Evolutionary conservation across 2,888 invertebrate species (phyloP).

Genomic region (Spodoptera exigua): DNA sequence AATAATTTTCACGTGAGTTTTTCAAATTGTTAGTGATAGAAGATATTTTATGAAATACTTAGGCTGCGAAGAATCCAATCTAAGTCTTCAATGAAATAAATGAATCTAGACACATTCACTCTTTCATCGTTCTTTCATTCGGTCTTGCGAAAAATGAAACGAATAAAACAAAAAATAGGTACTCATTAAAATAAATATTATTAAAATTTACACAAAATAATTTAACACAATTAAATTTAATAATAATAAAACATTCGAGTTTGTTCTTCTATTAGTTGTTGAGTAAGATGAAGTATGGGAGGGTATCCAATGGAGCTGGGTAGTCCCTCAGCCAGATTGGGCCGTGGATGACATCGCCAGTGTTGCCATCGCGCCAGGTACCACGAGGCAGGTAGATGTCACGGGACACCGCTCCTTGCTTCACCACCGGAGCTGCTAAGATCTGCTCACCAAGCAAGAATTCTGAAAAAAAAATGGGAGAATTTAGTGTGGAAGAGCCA

Average conservation of each 20-base stretch:
- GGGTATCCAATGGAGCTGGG: slow-evolving; percentile 89
- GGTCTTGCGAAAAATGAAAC: no score
- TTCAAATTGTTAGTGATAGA: no score
- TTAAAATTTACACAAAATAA: background rate
- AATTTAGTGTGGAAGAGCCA: no score
- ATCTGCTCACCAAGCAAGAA: slow-evolving; percentile 92
- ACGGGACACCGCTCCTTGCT: slow-evolving; percentile 88
- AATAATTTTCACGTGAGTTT: no score
- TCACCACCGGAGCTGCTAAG: slow-evolving; percentile 92
- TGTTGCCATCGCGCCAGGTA: slow-evolving; percentile 90
- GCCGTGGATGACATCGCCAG: slow-evolving; percentile 80
- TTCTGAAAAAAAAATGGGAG: slow-evolving; percentile 80
- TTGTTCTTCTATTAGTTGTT: slow-evolving; percentile 59
- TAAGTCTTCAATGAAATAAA: no score
- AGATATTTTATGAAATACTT: no score
- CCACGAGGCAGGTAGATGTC: slow-evolving; percentile 93
- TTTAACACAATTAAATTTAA: slow-evolving; percentile 3
- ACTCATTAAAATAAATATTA: background rate
- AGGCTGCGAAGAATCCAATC: no score
- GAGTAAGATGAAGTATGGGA: slow-evolving; percentile 90
- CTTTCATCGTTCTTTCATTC: no score
- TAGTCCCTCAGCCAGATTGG: slow-evolving; percentile 89
- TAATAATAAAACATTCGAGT: slow-evolving; percentile 16
- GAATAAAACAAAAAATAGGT: no score
- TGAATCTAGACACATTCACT: no score